Percentiles rank a stretch among this genome's conserved stretches.
phyloP scores from a whole-genome alignment of 2,797 vertebrate genomes.

The Argyrosomus regius region DNA sequence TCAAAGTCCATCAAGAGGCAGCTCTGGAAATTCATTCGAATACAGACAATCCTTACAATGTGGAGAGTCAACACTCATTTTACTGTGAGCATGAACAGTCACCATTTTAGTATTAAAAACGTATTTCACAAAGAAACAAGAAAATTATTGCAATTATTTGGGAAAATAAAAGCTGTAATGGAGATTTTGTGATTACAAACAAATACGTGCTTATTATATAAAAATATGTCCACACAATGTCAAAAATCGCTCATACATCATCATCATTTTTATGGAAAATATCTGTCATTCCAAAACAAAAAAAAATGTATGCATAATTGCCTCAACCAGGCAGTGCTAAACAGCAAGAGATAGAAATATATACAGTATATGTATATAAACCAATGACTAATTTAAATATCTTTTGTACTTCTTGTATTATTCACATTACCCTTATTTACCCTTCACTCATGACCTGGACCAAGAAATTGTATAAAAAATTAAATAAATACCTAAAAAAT shows the following conservation, averaged over 20 bases:
- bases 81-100: conserved; percentile 26
- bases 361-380: too few species aligned
- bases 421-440: not conserved
- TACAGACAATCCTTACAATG: conserved; percentile 52
- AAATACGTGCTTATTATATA: not conserved
- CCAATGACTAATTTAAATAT: not conserved
- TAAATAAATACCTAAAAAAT: not conserved
- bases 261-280: not conserved
- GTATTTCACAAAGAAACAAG: not conserved
- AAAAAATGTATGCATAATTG: not conserved
- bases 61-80: conserved; percentile 26
- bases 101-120: not conserved
- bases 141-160: not conserved
- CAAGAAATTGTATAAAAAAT: too few species aligned
- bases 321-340: not conserved
- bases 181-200: not conserved
- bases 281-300: not conserved
- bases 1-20: conserved; percentile 74
- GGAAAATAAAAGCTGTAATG: not conserved
- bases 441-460: too few species aligned
- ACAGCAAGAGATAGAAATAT: not conserved
- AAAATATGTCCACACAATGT: too few species aligned
- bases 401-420: not conserved
- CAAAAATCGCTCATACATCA: too few species aligned
- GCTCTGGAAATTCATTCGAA: conserved; percentile 67